A percentile compares a stretch with the other conserved stretches of the same genome.
These are phyloP conservation scores for Chaenogobius annularis DNA, from an alignment of 2,113 vertebrate genomes.

Conservation along the genomic window DNA sequence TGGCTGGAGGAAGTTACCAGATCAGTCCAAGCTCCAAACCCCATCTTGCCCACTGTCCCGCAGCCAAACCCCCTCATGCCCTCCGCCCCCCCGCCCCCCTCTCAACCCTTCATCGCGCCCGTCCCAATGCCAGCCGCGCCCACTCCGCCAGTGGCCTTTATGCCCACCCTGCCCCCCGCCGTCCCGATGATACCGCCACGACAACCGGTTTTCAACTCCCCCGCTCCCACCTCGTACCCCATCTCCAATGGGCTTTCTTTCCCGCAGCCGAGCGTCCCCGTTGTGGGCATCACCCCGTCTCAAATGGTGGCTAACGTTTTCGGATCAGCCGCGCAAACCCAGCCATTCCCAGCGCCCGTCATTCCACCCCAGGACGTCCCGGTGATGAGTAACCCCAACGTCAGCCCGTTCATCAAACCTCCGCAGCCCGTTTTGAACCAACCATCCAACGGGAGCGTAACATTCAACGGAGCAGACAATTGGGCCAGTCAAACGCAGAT, in stretches of 20 bases:
- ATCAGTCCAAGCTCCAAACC: slow-evolving; percentile 80
- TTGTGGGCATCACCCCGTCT: slow-evolving; percentile 95
- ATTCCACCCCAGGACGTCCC: slow-evolving; percentile 49
- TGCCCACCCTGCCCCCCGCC: slow-evolving; percentile 77
- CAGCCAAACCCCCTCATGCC: slow-evolving; percentile 65
- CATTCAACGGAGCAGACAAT: slow-evolving; percentile 86
- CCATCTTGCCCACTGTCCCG: slow-evolving; percentile 69
- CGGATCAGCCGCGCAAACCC: slow-evolving; percentile 84
- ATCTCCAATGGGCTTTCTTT: slow-evolving; percentile 89
- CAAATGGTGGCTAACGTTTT: slow-evolving; percentile 98
- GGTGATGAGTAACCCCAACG: slow-evolving; percentile 1
- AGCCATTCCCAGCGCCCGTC: slow-evolving; percentile 72
- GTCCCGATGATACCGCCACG: slow-evolving; percentile 85
- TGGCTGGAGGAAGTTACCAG: slow-evolving; percentile 98
- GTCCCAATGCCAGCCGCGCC: slow-evolving; percentile 72
- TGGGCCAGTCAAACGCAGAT: slow-evolving; percentile 73
- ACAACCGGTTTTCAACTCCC: slow-evolving; percentile 82
- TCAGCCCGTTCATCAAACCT: slow-evolving; percentile 83
- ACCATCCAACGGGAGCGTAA: slow-evolving; percentile 82
- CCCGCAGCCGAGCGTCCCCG: slow-evolving; percentile 83
- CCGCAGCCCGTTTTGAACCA: slow-evolving; percentile 49
- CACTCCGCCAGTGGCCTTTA: slow-evolving; percentile 71
- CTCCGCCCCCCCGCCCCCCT: slow-evolving; percentile 72
- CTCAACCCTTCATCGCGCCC: slow-evolving; percentile 72
- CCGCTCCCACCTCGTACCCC: slow-evolving; percentile 79